Evolutionary conservation across 1,140 invertebrate species (phyloP), one percentile per base, ranked within the genome.

Genomic region (Chelonus insularis): DNA sequence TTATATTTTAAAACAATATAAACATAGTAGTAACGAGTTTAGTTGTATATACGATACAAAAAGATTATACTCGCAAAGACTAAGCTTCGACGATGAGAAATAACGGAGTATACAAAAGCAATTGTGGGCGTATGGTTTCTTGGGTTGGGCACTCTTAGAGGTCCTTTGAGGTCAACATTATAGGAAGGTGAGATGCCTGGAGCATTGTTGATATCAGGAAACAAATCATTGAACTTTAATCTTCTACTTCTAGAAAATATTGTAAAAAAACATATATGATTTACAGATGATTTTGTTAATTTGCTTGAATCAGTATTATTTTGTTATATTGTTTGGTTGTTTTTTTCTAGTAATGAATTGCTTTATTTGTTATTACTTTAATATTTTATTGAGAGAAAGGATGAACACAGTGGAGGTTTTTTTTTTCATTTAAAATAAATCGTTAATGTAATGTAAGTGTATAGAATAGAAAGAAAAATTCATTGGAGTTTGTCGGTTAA

Each of bases 191-290:
- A 73, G 68, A 74, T 68, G 76, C 77, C 74, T 64, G 67, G 71
- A 78, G 77, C 76, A 72, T 65, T 74, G 70, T 71, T 75, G 77
- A 79, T 78, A 79, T 79, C 77, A 72, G 77, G 70, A 68, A 78
- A 73, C 76, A 70, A 77, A 78, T 74, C 75, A 77, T 71, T 68
- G 62, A 65, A 65, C 56, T 23, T 45, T 56, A 39, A 43, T 23
- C 56, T 43, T 45, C 32, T 45, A 48, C 25, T 36, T 4, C 16
- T 20, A 14, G 2, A 16, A 18, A 18, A 16, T n/a, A 4, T 52
- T 52, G 4, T 16, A 5, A 21, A 45, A 45, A 45, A 45, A 45
- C 37, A n/a, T 45, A 14, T 2, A 18, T 45, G 43, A 45, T 45
- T 45, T 45, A 45, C 16, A 14, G 25, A 29, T 29, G 25, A 29